Evolutionary conservation across 2,888 invertebrate species (phyloP), one percentile per base, ranked within the genome.

Genomic region (Gisinianus flammeolus): DNA sequence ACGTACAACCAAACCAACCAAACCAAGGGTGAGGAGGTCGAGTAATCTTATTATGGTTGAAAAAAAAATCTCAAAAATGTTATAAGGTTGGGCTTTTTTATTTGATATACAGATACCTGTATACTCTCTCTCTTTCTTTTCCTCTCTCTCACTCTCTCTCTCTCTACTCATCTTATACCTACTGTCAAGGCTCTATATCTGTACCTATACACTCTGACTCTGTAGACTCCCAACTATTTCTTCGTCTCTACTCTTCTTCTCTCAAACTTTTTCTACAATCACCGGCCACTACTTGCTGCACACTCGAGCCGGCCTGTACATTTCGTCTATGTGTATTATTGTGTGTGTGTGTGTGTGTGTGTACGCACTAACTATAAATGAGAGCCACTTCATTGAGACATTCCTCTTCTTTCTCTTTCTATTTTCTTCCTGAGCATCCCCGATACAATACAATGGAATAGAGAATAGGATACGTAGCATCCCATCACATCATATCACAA

Each of bases 31-130:
- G 22, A 26, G 26, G 62, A 26, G 62, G 62, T 62, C 62, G 62
- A 28, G 26, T 62, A 62, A 62, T 62, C 62, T 62, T 62, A 62
- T 62, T 62, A 79, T 71, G 76, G 79, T 56, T 33, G 73, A 77
- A 76, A 73, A 75, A 73, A 73, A 73, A 68, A 26, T 56, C 69
- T 58, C 26, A 58, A 76, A 76, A 76, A 68, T 68, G 68, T 68
- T 76, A 76, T 68, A 52, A 68, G 68, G 68, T 69, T 68, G 56
- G 68, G 68, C 68, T 76, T 76, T 52, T 76, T 58, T 73, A 44
- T 35, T 44, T 44, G 44, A 24, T 19, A 44, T 44, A 44, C 44
- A 44, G 44, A 44, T 44, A 44, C 35, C 5, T 35, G 35, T 44
- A 44, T 44, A 44, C 19, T 44, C 2, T 44, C 12, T 35, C n/a